A percentile compares a stretch with the other conserved stretches of the same genome.
Evolutionary conservation across 2,113 vertebrate genomes (phyloP).

Genomic region (Tragelaphus scriptus): DNA sequence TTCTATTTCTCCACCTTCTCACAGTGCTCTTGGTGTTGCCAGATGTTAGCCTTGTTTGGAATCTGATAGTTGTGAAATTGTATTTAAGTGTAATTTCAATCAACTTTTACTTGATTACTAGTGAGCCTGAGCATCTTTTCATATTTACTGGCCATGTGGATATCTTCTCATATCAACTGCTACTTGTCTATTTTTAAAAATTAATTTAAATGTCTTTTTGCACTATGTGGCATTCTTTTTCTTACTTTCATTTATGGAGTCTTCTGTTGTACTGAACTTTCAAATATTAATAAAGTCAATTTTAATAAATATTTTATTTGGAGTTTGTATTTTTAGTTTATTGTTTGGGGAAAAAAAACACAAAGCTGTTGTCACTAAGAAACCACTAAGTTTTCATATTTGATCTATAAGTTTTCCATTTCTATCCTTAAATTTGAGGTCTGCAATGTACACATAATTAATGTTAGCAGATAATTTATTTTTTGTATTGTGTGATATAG

Average conservation of each 20-base stretch:
- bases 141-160: background rate
- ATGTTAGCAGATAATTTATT: background rate
- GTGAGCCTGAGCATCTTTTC: background rate
- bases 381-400: background rate
- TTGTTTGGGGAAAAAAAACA: background rate
- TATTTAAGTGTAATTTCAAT: background rate
- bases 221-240: background rate
- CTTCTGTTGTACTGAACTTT: background rate
- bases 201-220: background rate
- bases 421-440: background rate
- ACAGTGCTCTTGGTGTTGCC: background rate
- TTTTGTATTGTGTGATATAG: background rate
- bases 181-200: background rate
- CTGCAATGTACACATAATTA: background rate
- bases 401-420: background rate
- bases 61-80: background rate
- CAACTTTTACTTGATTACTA: background rate
- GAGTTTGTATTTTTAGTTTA: background rate
- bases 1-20: background rate
- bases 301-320: background rate
- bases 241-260: background rate
- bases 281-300: background rate
- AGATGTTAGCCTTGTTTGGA: background rate
- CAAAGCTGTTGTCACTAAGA: background rate
- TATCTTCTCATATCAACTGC: background rate